phyloP scores from a whole-genome alignment of 1,140 invertebrate genomes.

The Drosophila watanabei region DNA sequence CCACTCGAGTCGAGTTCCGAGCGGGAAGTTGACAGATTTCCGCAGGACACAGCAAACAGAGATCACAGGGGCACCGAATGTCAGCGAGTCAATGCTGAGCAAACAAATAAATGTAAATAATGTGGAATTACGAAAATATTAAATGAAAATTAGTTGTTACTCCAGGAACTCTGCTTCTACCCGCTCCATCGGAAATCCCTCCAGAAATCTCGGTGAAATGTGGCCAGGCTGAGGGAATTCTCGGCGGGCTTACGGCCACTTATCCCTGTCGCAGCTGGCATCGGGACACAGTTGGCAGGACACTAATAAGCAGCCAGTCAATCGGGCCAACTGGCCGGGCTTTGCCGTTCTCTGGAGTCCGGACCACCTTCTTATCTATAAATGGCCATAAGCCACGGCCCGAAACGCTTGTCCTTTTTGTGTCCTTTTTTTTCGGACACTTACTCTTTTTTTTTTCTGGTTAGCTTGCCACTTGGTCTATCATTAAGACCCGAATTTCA shows the following conservation, averaged over 20 bases:
- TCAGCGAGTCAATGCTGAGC: conserved; percentile 74
- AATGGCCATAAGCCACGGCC: conserved; percentile 76
- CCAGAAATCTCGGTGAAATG: conserved; percentile 24
- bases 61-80: conserved; percentile 49
- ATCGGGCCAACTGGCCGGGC: conserved; percentile 49
- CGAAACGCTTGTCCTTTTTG: conserved; percentile 62
- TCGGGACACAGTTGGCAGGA: conserved; percentile 43
- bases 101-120: conserved; percentile 83
- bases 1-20: conserved; percentile 64
- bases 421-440: conserved; percentile 32
- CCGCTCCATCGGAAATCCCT: conserved; percentile 6
- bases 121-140: conserved; percentile 75
- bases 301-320: conserved; percentile 75
- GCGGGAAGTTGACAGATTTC: conserved; percentile 73
- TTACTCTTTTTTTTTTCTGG: conserved; percentile 39
- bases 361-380: conserved; percentile 76
- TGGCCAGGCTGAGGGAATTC: conserved; percentile 15
- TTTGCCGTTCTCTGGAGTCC: conserved; percentile 17
- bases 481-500: conserved; percentile 77
- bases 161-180: background rate
- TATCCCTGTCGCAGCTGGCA: conserved; percentile 74
- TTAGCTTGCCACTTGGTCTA: conserved; percentile 45
- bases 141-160: conserved; percentile 65
- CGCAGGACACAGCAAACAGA: conserved; percentile 43
- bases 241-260: conserved; percentile 68